Evolutionary conservation across 2,888 invertebrate genomes (phyloP), one percentile per base, ranked within the genome.

Genomic region (Sarcophaga variegata): DNA sequence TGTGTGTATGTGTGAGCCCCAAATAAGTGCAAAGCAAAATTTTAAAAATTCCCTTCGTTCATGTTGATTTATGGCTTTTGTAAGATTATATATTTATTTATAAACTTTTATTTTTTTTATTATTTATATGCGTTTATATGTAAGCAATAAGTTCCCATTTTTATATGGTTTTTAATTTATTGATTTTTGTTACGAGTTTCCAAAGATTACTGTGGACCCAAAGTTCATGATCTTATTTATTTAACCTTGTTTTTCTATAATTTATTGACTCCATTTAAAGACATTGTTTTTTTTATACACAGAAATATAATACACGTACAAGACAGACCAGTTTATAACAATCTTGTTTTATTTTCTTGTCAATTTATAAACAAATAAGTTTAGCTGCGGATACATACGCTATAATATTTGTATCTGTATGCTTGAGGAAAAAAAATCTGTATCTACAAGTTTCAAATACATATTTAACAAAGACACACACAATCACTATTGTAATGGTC

Each of bases 151-250:
- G 37, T 47, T 62, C 49, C 69, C 27, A n/a, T 80, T 37, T 72
- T 54, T 54, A 22, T 69, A 69, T 54, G 69, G 12, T 49, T 62
- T 59, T 59, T 1, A 59, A 72, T 59, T 59, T 25, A 60, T 60
- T n/a, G 54, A 20, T 72, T n/a, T 72, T 59, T 72, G 27, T 72
- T 49, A 62, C 25, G 49, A 60, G 37, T 76, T 76, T 37, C 14
- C 59, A 76, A 64, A 77, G 54, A 79, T 77, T 80, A 62, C 37
- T 72, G 70, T 72, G 66, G 83, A 85, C 69, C 82, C 63, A 86
- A 76, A 87, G 89, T 89, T 89, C 89, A 88, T 85, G 88, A 88
- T 88, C 87, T 88, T 80, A 80, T 80, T 83, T 70, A 67, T 85
- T 87, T 86, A 83, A 88, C 89, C 89, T 89, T 89, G 89, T 83